Percentiles rank a stretch among this genome's conserved stretches.
Conservation (phyloP, 2,888 invertebrate genomes). For the Tineola bisselliella region DNA sequence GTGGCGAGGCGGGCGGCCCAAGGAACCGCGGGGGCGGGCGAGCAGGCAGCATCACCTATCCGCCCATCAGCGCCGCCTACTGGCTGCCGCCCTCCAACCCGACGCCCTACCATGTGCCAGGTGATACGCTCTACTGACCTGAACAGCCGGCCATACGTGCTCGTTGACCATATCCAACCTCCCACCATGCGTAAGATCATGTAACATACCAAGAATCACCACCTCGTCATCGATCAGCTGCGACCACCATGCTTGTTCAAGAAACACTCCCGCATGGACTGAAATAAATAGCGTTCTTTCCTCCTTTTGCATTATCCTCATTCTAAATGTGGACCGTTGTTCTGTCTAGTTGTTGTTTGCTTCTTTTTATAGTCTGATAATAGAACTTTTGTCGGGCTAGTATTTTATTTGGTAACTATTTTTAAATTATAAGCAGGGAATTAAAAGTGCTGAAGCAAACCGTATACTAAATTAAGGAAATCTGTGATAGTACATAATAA, state of each 20-base stretch:
- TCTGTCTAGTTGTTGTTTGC: background rate
- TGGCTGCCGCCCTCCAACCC: slow-evolving; percentile 85
- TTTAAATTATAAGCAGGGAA: background rate
- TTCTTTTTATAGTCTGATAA: slow-evolving; percentile 2
- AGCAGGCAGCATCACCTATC: slow-evolving; percentile 66
- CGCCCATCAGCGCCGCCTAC: slow-evolving; percentile 84
- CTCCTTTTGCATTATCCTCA: slow-evolving; percentile 27
- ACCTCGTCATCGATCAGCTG: background rate
- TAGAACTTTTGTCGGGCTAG: background rate
- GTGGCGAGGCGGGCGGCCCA: slow-evolving; percentile 59
- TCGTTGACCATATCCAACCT: background rate
- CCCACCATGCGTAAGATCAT: background rate
- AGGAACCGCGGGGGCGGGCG: slow-evolving; percentile 41
- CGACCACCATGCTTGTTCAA: background rate
- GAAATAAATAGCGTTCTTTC: slow-evolving; percentile 15
- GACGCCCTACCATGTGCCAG: slow-evolving; percentile 86
- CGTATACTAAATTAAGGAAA: background rate
- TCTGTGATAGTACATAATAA: background rate
- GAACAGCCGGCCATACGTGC: background rate
- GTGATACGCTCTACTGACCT: slow-evolving; percentile 45
- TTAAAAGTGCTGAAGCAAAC: background rate
- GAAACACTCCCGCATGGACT: slow-evolving; percentile 7
- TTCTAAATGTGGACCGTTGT: slow-evolving; percentile 13
- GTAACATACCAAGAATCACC: background rate
- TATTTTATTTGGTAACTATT: background rate